Evolutionary conservation across 2,113 vertebrate genomes (phyloP).

Genomic region (Dicentrarchus labrax): DNA sequence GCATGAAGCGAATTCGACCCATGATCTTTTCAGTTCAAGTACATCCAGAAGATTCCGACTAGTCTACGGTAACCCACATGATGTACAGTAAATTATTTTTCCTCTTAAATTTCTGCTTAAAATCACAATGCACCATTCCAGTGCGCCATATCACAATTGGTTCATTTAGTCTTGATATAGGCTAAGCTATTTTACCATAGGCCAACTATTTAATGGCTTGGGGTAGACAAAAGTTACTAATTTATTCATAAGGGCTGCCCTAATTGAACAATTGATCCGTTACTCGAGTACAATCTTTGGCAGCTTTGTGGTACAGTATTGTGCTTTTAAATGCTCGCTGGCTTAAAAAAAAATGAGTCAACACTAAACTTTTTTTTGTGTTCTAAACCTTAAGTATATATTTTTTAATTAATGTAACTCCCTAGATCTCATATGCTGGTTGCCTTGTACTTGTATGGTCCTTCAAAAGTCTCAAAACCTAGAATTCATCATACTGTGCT

Average conservation of each 20-base stretch:
- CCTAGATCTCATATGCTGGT: neutral
- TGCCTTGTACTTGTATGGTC: neutral
- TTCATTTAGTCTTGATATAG: conserved; percentile 26
- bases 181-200: conserved; percentile 16
- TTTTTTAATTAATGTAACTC: neutral
- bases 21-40: conserved; percentile 38
- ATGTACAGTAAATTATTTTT: conserved; percentile 16
- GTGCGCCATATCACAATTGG: neutral
- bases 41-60: neutral
- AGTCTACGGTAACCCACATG: neutral
- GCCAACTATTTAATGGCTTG: conserved; percentile 39
- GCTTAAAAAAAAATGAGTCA: neutral
- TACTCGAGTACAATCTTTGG: conserved; percentile 26
- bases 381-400: neutral
- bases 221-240: conserved; percentile 49
- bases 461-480: conserved; percentile 7
- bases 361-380: neutral
- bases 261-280: conserved; percentile 54
- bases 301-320: conserved; percentile 14
- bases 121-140: neutral
- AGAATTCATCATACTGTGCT: neutral
- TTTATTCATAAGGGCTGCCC: conserved; percentile 61
- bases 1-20: conserved; percentile 26
- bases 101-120: neutral
- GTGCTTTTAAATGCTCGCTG: neutral